A percentile compares a stretch with the other conserved stretches of the same genome.
phyloP scores from a whole-genome alignment of 2,797 vertebrate species.

The Champsocephalus gunnari region DNA sequence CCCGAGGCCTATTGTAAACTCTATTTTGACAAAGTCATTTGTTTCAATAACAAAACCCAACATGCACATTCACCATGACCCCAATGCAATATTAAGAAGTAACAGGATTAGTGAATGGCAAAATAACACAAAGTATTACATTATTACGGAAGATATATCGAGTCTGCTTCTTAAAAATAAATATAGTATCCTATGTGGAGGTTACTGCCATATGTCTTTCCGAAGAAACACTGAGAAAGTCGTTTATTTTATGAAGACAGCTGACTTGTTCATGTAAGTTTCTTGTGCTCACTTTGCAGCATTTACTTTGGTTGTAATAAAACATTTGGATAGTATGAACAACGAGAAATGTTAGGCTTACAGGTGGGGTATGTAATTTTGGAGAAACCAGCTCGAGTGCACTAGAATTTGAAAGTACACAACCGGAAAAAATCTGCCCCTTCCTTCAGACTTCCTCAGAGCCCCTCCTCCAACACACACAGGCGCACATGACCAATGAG shows the following conservation, averaged over 20 bases:
- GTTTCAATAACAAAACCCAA: neutral
- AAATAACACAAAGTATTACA: neutral
- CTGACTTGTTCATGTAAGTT: too few species aligned
- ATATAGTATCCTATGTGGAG: neutral
- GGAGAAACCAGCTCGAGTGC: too few species aligned
- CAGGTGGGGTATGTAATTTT: too few species aligned
- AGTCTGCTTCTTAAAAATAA: neutral
- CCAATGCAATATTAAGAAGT: neutral
- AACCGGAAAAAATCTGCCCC: too few species aligned
- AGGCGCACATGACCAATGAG: too few species aligned
- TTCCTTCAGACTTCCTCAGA: too few species aligned
- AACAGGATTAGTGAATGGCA: neutral
- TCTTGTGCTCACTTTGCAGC: neutral
- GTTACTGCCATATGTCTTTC: neutral
- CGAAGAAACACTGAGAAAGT: neutral
- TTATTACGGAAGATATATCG: too few species aligned
- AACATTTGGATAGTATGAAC: neutral
- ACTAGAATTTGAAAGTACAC: too few species aligned
- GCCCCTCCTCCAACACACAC: too few species aligned
- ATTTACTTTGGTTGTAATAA: neutral
- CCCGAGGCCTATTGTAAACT: neutral
- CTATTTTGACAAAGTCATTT: neutral
- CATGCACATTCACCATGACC: neutral
- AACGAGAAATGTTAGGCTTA: neutral
- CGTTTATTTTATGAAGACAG: neutral